Evolutionary conservation across 2,888 invertebrate species (phyloP).

Genomic region (Liposcelis brunnea): DNA sequence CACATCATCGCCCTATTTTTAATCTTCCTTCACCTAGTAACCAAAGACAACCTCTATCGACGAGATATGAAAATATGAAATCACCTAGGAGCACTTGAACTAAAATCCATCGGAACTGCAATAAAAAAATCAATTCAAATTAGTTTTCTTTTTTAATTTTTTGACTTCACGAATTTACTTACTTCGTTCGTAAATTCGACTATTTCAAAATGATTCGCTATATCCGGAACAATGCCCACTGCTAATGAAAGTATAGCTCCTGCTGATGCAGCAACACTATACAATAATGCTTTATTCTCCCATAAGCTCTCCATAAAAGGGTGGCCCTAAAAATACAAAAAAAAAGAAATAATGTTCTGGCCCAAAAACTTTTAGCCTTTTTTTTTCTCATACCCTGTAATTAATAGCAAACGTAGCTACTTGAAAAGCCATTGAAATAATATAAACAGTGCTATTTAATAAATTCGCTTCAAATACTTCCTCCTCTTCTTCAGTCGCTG

Average conservation of each 20-base stretch:
- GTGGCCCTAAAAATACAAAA: slow-evolving; percentile 52
- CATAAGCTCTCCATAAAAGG: slow-evolving; percentile 95
- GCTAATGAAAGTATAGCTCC: slow-evolving; percentile 69
- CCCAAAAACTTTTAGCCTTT: background rate
- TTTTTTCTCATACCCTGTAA: slow-evolving; percentile 54
- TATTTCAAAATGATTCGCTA: slow-evolving; percentile 83
- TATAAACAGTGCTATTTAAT: slow-evolving; percentile 94
- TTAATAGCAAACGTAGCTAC: slow-evolving; percentile 98
- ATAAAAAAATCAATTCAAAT: slow-evolving; percentile 22
- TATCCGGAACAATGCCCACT: slow-evolving; percentile 65
- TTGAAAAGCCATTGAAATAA: slow-evolving; percentile 94
- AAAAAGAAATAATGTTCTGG: background rate
- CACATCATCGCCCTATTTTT: slow-evolving; percentile 10
- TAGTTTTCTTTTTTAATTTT: background rate
- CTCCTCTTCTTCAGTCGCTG: slow-evolving; percentile 48
- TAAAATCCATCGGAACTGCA: slow-evolving; percentile 77
- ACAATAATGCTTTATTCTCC: slow-evolving; percentile 83
- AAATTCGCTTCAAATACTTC: slow-evolving; percentile 81
- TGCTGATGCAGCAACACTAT: slow-evolving; percentile 72
- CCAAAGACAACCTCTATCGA: slow-evolving; percentile 72
- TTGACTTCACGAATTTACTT: too few species aligned
- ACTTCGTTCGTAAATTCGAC: slow-evolving; percentile 86
- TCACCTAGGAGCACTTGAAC: slow-evolving; percentile 71
- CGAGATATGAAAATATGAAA: slow-evolving; percentile 65
- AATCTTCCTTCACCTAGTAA: slow-evolving; percentile 66